phyloP scores from a whole-genome alignment of 2,888 invertebrate species.

The Machimus rusticus region DNA sequence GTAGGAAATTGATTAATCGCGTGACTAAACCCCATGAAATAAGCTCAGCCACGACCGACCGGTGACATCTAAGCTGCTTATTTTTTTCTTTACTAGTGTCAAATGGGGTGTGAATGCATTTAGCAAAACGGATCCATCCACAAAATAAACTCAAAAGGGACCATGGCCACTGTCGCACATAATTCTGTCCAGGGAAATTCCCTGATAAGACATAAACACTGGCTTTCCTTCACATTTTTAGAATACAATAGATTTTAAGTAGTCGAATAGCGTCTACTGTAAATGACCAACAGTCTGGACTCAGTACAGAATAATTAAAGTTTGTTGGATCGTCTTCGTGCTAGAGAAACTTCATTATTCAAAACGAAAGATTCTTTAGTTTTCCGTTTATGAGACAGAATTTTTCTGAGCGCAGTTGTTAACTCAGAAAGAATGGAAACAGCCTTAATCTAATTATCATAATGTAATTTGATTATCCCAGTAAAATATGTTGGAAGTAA shows the following conservation, averaged over 20 bases:
- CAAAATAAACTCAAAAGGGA: background rate
- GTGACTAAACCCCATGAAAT: slow-evolving; percentile 9
- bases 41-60: background rate
- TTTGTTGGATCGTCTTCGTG: background rate
- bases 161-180: background rate
- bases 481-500: too few species aligned
- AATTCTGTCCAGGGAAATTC: background rate
- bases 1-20: slow-evolving; percentile 2
- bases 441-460: too few species aligned
- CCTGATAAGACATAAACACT: background rate
- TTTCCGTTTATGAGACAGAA: too few species aligned
- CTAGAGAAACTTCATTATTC: background rate
- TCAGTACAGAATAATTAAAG: background rate
- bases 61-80: background rate
- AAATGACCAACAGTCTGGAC: background rate
- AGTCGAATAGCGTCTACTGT: background rate
- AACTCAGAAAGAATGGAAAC: background rate
- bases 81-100: background rate
- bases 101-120: slow-evolving; percentile 28
- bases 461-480: too few species aligned
- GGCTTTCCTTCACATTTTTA: background rate
- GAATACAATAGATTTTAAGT: background rate
- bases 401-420: too few species aligned
- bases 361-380: background rate
- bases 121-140: background rate